Evolutionary conservation across 2,113 vertebrate species (phyloP).

Genomic region (Neolamprologus caudopunctatus): DNA sequence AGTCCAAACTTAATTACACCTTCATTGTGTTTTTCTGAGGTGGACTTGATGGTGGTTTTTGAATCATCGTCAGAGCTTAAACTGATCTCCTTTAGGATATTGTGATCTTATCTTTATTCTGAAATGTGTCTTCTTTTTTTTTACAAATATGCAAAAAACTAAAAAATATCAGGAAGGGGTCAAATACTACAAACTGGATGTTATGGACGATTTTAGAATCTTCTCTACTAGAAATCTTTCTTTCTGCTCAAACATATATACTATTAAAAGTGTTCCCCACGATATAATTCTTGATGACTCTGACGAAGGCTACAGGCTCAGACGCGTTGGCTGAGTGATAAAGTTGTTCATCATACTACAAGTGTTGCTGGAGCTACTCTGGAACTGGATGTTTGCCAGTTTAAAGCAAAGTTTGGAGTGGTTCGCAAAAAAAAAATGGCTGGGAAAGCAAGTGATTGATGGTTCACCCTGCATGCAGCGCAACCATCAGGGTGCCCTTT

Average conservation of each 20-base stretch:
- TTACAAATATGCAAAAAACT: neutral
- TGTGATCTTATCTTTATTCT: neutral
- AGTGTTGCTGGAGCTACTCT: neutral
- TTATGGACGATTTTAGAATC: neutral
- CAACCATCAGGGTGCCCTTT: conserved; percentile 5
- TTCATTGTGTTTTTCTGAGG: neutral
- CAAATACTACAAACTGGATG: neutral
- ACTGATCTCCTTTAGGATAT: neutral
- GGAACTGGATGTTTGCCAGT: conserved; percentile 10
- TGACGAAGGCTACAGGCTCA: neutral
- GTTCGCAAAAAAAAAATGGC: neutral
- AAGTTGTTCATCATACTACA: neutral
- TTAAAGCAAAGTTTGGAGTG: neutral
- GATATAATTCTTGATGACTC: neutral
- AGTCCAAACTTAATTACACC: neutral
- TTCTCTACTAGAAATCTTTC: neutral
- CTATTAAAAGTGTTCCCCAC: neutral
- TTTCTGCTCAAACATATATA: neutral
- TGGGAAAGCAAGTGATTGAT: neutral
- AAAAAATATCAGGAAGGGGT: neutral
- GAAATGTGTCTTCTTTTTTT: neutral
- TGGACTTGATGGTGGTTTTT: neutral
- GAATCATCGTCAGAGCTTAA: neutral
- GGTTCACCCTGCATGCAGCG: neutral
- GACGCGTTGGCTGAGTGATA: neutral